Percentiles rank a stretch among this genome's conserved stretches.
Conservation (phyloP, 2,888 invertebrate species). For the Pseudococcus viburni region DNA sequence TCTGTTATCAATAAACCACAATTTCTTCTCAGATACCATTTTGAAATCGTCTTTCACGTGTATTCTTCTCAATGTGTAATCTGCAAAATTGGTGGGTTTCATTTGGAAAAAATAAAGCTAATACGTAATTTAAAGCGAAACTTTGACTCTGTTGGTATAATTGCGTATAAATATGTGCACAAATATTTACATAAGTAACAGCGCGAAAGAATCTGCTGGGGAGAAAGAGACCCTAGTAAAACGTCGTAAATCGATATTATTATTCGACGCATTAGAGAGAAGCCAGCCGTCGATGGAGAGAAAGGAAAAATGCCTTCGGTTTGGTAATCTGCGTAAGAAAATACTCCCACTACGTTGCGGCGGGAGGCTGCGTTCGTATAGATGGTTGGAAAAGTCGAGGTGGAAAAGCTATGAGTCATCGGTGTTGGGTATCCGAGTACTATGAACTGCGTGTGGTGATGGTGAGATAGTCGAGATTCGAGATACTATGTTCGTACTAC, state of each 20-base stretch:
- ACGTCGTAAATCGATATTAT: neutral
- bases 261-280: neutral
- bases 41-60: neutral
- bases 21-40: neutral
- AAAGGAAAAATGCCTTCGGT: conserved; percentile 1
- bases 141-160: neutral
- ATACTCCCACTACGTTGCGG: neutral
- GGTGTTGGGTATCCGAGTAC: neutral
- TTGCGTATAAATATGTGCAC: neutral
- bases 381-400: conserved; percentile 32
- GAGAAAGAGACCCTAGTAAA: conserved; percentile 5
- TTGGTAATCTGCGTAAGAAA: conserved; percentile 6
- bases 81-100: neutral
- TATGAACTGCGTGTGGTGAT: neutral
- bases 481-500: neutral
- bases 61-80: neutral
- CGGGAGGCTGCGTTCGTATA: neutral
- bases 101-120: neutral
- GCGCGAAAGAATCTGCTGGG: neutral
- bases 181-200: neutral
- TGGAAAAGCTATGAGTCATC: conserved; percentile 52
- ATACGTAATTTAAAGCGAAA: neutral
- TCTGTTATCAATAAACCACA: neutral
- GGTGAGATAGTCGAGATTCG: conserved; percentile 24
- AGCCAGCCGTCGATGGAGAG: neutral